phyloP scores from a whole-genome alignment of 2,113 vertebrate species.

The Nettapus auritus region DNA sequence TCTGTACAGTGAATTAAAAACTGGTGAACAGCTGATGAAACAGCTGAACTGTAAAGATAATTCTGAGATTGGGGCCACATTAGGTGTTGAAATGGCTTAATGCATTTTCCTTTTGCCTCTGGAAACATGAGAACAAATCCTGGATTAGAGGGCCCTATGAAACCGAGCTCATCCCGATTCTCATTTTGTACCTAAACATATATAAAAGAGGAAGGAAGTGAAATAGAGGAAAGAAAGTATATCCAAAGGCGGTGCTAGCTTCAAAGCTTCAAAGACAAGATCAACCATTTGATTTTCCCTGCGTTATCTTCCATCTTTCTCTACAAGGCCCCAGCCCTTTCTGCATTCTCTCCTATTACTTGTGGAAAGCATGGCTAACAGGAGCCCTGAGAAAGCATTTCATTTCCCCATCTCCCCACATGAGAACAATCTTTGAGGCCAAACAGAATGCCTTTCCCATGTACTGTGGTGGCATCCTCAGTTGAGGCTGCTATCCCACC shows the following conservation, averaged over 20 bases:
- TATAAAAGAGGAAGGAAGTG: neutral
- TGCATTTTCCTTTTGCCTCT: slow-evolving; percentile 14
- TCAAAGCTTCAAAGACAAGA: neutral
- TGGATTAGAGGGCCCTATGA: slow-evolving; percentile 30
- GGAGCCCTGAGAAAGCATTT: neutral
- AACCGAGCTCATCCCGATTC: neutral
- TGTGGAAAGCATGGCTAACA: accelerated
- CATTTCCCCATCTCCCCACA: neutral
- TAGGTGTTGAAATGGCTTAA: slow-evolving; percentile 39
- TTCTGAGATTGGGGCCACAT: slow-evolving; percentile 42
- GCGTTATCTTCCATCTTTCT: neutral
- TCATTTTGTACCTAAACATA: neutral
- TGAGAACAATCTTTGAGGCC: neutral
- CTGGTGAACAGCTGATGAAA: slow-evolving; percentile 21
- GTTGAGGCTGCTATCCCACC: neutral
- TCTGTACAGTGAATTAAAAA: slow-evolving; percentile 44
- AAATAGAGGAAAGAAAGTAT: neutral
- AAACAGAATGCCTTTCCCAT: neutral
- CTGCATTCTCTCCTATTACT: neutral
- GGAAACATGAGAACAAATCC: slow-evolving; percentile 55
- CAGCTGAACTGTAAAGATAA: slow-evolving; percentile 54
- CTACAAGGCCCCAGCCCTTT: neutral
- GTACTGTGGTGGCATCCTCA: neutral
- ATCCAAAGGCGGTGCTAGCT: neutral
- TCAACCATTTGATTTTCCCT: neutral